A percentile compares a stretch with the other conserved stretches of the same genome.
phyloP scores from a whole-genome alignment of 2,113 vertebrate species.

The Apteryx mantelli region DNA sequence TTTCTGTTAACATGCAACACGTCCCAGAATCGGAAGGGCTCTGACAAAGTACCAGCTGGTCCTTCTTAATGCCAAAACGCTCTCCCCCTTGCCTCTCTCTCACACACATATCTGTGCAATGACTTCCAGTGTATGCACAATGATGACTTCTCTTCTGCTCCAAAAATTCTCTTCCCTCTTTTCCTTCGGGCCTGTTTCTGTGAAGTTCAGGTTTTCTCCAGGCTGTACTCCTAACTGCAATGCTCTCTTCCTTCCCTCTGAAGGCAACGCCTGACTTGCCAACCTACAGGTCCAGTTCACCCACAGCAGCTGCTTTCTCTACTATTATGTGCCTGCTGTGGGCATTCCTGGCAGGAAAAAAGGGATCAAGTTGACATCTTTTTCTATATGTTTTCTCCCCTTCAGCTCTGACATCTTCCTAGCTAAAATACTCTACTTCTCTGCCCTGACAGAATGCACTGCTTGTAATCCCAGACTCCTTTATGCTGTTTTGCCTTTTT shows the following conservation, averaged over 20 bases:
- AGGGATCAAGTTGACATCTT: conserved; percentile 24
- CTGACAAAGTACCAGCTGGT: background rate
- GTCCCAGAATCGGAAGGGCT: background rate
- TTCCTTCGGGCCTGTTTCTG: conserved; percentile 4
- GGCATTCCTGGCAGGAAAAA: conserved; percentile 14
- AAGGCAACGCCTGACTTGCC: background rate
- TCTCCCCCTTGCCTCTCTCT: background rate
- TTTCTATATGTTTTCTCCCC: conserved; percentile 7
- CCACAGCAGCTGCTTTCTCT: background rate
- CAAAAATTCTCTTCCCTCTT: background rate
- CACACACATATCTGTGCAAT: background rate
- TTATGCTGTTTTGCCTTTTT: background rate
- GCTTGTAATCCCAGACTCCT: background rate
- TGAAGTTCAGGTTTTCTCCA: background rate
- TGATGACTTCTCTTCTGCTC: background rate
- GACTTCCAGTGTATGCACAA: background rate
- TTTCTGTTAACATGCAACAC: background rate
- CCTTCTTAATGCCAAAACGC: background rate
- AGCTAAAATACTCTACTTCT: background rate
- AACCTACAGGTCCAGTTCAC: background rate
- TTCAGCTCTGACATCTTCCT: conserved; percentile 6
- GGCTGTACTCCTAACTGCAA: background rate
- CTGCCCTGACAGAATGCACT: background rate
- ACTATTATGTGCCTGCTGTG: background rate
- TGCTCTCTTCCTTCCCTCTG: background rate